Base-by-base conservation (phyloP, 1,140 invertebrate species). In the Micrasema longulum region DNA sequence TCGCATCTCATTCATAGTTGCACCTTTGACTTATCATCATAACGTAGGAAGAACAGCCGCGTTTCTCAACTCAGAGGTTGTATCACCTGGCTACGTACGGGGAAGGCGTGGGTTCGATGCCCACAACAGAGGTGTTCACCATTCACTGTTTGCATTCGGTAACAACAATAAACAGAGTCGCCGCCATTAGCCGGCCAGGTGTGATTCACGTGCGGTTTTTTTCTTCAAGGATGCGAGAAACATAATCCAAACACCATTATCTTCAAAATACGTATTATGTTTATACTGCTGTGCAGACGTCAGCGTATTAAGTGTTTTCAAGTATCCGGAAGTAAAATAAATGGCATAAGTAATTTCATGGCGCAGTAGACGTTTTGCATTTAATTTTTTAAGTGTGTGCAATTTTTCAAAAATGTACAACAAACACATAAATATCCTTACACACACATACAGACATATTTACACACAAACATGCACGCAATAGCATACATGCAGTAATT, bases 151-250 rank as follows among this genome's bases (percentile, higher is more conserved):
- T 41, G 55, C 22, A 38, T 60, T 43, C 36, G 55, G 35, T 18
- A 38, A 20, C 55, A 43, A 60, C 55, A 41, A 60, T 38, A 60
- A 60, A 60, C 36, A 60, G 35, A 60, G 16, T 35, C 16, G 36
- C 55, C 55, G 36, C 55, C 55, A 38, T 41, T 38, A 31, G 36
- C 55, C 55, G 7, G 36, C 55, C 55, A 60, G 55, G 36, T 60
- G 55, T 60, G 55, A 60, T 60, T 60, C 55, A 60, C 55, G 55
- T 38, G 55, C 22, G 16, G 5, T 60, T 41, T 60, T n/a, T 60
- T 60, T 22, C 35, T 10, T 18, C 55, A 60, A 60, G 55, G 55
- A 60, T 60, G 55, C 38, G 55, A 38, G 55, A 38, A 60, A 38
- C 22, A 12, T 16, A 41, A 60, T 38, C 14, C 18, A 41, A 60